Evolutionary conservation across 2,113 vertebrate species (phyloP).

Genomic region (Rhagologus leucostigma): DNA sequence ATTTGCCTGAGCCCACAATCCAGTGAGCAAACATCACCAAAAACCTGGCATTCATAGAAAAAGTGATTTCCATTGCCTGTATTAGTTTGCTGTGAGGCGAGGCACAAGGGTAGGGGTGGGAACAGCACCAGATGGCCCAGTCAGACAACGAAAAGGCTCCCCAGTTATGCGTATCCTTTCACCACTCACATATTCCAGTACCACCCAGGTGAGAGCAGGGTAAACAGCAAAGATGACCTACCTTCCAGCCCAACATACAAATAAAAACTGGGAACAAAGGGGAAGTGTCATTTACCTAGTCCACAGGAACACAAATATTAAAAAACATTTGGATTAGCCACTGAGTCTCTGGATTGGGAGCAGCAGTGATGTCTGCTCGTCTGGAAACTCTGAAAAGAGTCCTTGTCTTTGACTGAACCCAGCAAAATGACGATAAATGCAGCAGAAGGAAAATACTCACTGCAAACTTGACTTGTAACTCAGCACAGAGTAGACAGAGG

Average conservation of each 20-base stretch:
- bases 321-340: constrained; percentile 52
- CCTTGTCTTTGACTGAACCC: constrained; percentile 29
- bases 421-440: not conserved
- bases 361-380: constrained; percentile 39
- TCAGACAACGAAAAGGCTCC: not conserved
- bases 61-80: not conserved
- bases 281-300: constrained; percentile 36
- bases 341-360: constrained; percentile 14
- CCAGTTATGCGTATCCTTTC: not conserved
- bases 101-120: not conserved
- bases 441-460: not conserved
- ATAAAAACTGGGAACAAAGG: constrained; percentile 27
- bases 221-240: not conserved
- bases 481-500: not conserved
- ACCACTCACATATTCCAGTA: not conserved
- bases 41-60: not conserved
- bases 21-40: not conserved
- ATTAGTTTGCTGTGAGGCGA: not conserved
- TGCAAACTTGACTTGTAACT: not conserved
- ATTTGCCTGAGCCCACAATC: not conserved
- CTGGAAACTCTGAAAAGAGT: constrained; percentile 46
- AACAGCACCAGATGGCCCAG: constrained; percentile 3
- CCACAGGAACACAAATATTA: constrained; percentile 44
- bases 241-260: not conserved
- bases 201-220: not conserved